Evolutionary conservation across 2,888 invertebrate genomes (phyloP).

Genomic region (Drosophila rellima): DNA sequence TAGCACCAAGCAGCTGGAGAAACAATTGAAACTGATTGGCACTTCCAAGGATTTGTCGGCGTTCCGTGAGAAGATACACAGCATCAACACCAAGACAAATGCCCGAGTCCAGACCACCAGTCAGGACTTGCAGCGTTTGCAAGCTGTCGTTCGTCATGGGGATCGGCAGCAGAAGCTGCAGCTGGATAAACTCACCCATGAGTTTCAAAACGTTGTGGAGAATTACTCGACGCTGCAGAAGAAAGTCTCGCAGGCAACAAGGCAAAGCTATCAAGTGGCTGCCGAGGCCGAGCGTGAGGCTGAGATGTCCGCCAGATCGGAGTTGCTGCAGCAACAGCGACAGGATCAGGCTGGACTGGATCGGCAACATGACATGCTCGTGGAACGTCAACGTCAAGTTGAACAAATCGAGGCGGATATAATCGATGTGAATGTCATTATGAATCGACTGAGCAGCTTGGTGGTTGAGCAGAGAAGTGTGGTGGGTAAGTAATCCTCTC

Average conservation of each 20-base stretch:
- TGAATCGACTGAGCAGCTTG: slow-evolving; percentile 90
- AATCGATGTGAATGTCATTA: slow-evolving; percentile 93
- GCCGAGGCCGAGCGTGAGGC: slow-evolving; percentile 84
- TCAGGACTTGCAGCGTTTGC: slow-evolving; percentile 90
- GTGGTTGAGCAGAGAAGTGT: slow-evolving; percentile 90
- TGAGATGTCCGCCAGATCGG: slow-evolving; percentile 74
- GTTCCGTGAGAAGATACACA: slow-evolving; percentile 89
- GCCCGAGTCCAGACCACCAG: slow-evolving; percentile 91
- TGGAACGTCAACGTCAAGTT: slow-evolving; percentile 93
- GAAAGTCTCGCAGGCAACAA: slow-evolving; percentile 90
- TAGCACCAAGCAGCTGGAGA: slow-evolving; percentile 90
- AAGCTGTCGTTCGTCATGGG: slow-evolving; percentile 89
- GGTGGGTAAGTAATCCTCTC: slow-evolving; percentile 89
- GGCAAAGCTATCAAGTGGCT: slow-evolving; percentile 84
- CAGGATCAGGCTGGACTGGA: slow-evolving; percentile 86
- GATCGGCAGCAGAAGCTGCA: slow-evolving; percentile 94
- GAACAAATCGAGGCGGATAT: slow-evolving; percentile 93
- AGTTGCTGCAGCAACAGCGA: slow-evolving; percentile 84
- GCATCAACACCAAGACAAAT: slow-evolving; percentile 91
- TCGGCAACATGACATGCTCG: slow-evolving; percentile 92
- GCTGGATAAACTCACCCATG: slow-evolving; percentile 92
- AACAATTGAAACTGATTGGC: slow-evolving; percentile 91
- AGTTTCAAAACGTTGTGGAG: slow-evolving; percentile 92
- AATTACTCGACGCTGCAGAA: slow-evolving; percentile 93
- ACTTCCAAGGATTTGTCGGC: slow-evolving; percentile 91